Conservation (phyloP, 2,113 vertebrate species). For the Phalacrocorax pelagicus region DNA sequence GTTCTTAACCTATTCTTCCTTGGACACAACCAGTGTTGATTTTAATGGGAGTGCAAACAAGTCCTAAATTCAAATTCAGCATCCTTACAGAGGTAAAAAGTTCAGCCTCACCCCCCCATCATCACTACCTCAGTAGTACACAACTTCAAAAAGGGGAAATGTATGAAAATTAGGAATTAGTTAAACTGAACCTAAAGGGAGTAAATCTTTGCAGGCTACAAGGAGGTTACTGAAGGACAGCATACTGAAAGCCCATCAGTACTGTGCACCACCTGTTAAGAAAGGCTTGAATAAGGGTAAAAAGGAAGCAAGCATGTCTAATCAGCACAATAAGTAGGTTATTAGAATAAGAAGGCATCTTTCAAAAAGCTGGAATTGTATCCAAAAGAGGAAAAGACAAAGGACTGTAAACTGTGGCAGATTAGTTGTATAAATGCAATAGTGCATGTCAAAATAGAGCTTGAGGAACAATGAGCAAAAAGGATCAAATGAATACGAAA, state of each 20-base stretch:
- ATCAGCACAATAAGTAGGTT: neutral
- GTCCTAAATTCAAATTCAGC: neutral
- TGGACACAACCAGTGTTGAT: neutral
- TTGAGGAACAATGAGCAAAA: conserved; percentile 16
- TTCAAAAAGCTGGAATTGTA: neutral
- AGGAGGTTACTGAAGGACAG: neutral
- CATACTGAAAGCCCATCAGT: neutral
- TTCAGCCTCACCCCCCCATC: neutral
- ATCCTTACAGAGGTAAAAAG: neutral
- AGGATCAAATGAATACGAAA: conserved; percentile 17
- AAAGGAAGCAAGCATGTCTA: neutral
- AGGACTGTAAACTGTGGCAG: neutral
- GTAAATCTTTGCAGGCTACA: neutral
- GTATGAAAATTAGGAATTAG: neutral
- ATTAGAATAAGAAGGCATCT: conserved; percentile 15
- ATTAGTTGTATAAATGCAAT: conserved; percentile 15
- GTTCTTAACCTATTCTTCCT: neutral
- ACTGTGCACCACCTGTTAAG: neutral
- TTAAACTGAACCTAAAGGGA: neutral
- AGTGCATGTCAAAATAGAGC: conserved; percentile 4
- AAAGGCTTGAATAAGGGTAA: neutral
- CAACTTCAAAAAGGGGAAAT: neutral
- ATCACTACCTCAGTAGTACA: neutral
- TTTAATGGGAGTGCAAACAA: neutral
- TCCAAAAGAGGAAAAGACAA: neutral